Percentiles rank a stretch among this genome's conserved stretches.
phyloP scores from a whole-genome alignment of 2,888 invertebrate genomes.

The Myathropa florea region DNA sequence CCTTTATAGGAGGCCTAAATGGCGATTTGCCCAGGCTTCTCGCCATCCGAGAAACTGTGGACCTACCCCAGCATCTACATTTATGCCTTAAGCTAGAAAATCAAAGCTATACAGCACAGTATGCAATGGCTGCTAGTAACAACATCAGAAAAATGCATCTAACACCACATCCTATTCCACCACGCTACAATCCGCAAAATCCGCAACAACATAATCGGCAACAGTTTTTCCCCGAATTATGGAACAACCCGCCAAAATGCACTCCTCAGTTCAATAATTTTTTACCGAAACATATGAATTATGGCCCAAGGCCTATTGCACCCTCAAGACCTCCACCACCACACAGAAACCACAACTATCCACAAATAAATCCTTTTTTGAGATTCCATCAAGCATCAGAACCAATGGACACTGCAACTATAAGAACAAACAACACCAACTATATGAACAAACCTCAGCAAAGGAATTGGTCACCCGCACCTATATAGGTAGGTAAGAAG shows the following conservation, averaged over 20 bases:
- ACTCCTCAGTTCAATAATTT: too few species aligned
- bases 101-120: neutral
- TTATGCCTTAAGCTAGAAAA: constrained; percentile 52
- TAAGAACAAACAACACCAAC: neutral
- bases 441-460: neutral
- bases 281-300: too few species aligned
- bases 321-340: neutral
- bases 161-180: neutral
- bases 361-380: neutral
- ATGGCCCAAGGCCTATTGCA: too few species aligned
- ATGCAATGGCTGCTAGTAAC: neutral
- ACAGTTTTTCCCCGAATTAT: too few species aligned
- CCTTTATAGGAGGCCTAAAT: constrained; percentile 67
- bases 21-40: constrained; percentile 33
- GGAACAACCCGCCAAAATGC: too few species aligned
- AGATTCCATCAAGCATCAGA: neutral
- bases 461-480: neutral
- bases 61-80: constrained; percentile 58
- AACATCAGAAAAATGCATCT: neutral
- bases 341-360: neutral
- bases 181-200: neutral
- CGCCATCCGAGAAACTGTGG: constrained; percentile 45
- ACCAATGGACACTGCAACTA: constrained; percentile 5
- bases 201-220: neutral
- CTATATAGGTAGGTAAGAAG: too few species aligned